Evolutionary conservation across 2,888 invertebrate species (phyloP).

Genomic region (Lottia scabra): DNA sequence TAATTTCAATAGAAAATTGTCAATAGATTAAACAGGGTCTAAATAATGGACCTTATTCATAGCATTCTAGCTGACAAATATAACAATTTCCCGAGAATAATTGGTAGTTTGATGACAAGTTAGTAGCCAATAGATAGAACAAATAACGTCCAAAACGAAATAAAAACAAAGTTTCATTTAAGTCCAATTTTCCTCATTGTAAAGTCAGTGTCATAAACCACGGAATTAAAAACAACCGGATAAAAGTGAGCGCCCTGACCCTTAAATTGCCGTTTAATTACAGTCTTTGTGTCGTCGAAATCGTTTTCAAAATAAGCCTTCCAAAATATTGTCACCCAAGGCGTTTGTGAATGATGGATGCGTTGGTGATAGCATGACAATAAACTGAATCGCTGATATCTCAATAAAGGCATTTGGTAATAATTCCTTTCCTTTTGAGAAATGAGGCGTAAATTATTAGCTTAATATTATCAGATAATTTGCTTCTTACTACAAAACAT

Average conservation of each 20-base stretch:
- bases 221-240: background rate
- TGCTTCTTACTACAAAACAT: constrained; percentile 20
- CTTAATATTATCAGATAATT: constrained; percentile 30
- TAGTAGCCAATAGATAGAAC: background rate
- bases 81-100: constrained; percentile 1
- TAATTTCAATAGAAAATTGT: background rate
- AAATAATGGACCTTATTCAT: background rate
- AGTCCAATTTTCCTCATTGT: background rate
- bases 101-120: constrained; percentile 2
- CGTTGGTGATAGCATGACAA: constrained; percentile 13
- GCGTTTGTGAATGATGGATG: background rate
- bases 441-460: constrained; percentile 33
- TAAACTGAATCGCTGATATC: constrained; percentile 14
- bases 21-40: background rate
- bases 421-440: constrained; percentile 29
- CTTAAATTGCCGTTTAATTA: constrained; percentile 3
- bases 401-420: constrained; percentile 33
- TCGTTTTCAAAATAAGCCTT: constrained; percentile 1
- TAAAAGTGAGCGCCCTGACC: constrained; percentile 1
- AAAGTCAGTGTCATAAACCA: background rate
- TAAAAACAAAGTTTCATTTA: constrained; percentile 3
- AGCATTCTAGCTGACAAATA: background rate
- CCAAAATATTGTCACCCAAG: background rate
- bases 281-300: background rate
- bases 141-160: background rate